A percentile compares a stretch with the other conserved stretches of the same genome.
phyloP scores from a whole-genome alignment of 2,888 invertebrate genomes.

The Petrolisthes manimaculis region DNA sequence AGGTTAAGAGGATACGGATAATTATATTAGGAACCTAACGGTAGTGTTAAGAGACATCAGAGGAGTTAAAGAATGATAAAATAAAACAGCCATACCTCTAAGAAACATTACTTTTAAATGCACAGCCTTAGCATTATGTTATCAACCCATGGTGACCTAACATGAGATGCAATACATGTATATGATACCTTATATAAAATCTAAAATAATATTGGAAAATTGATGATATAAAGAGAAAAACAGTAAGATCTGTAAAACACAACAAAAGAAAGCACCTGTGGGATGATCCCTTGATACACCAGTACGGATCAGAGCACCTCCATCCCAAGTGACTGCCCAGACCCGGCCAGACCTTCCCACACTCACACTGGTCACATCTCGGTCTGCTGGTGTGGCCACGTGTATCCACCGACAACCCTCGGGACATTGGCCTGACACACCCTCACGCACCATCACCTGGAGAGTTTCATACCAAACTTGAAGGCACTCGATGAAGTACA shows the following conservation, averaged over 20 bases:
- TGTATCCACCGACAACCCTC: conserved; percentile 90
- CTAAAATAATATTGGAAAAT: conserved; percentile 6
- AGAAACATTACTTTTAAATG: no score
- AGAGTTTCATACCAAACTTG: not conserved
- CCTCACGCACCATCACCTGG: conserved; percentile 86
- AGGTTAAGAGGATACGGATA: no score
- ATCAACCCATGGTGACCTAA: no score
- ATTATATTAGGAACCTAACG: no score
- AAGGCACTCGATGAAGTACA: no score
- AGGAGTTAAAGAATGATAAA: no score
- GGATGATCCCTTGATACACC: conserved; percentile 85
- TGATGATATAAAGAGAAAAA: no score
- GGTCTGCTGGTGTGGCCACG: conserved; percentile 81
- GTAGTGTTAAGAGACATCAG: no score
- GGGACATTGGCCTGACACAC: conserved; percentile 84
- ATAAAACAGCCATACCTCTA: no score
- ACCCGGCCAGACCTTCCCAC: conserved; percentile 88
- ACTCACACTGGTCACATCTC: conserved; percentile 73
- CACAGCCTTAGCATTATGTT: no score
- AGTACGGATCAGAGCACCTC: conserved; percentile 83
- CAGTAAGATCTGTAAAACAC: no score
- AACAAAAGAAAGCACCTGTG: conserved; percentile 72
- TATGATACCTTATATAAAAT: not conserved
- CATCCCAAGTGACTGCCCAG: conserved; percentile 89
- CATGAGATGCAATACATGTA: not conserved